Evolutionary conservation across 2,888 invertebrate genomes (phyloP).

Genomic region (Cryptocephalus moraei): DNA sequence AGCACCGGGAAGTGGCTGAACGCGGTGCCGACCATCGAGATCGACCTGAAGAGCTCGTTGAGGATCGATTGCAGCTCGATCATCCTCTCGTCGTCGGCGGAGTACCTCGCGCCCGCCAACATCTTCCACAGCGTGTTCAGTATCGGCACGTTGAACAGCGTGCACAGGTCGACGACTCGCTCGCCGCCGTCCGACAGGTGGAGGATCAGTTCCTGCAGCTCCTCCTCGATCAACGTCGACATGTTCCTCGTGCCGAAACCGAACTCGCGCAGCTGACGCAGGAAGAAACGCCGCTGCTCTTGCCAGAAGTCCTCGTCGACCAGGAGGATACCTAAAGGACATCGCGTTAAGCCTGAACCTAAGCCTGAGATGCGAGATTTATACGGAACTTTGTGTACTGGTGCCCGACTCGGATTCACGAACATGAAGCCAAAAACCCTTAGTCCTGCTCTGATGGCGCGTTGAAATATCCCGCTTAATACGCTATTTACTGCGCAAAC

Average conservation of each 20-base stretch:
- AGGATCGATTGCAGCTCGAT: conserved; percentile 56
- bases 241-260: conserved; percentile 73
- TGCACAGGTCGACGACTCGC: conserved; percentile 49
- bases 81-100: conserved; percentile 58
- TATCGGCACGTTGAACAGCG: conserved; percentile 65
- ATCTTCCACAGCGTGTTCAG: conserved; percentile 75
- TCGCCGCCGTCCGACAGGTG: conserved; percentile 30
- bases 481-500: too few species aligned
- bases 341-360: too few species aligned
- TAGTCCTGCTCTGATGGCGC: too few species aligned
- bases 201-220: conserved; percentile 54
- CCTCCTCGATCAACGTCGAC: conserved; percentile 60
- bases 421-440: too few species aligned
- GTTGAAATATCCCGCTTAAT: too few species aligned
- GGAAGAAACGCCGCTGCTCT: conserved; percentile 66
- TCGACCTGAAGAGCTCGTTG: conserved; percentile 58
- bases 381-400: too few species aligned
- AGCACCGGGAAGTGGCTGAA: conserved; percentile 66
- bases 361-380: too few species aligned
- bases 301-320: conserved; percentile 55
- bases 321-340: conserved; percentile 43
- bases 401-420: too few species aligned
- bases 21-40: conserved; percentile 72
- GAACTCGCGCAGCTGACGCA: conserved; percentile 69
- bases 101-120: conserved; percentile 67